These are phyloP conservation scores for Ceratoteleas bidentatus DNA, from an alignment of 1,140 invertebrate species.

Conservation along the genomic window DNA sequence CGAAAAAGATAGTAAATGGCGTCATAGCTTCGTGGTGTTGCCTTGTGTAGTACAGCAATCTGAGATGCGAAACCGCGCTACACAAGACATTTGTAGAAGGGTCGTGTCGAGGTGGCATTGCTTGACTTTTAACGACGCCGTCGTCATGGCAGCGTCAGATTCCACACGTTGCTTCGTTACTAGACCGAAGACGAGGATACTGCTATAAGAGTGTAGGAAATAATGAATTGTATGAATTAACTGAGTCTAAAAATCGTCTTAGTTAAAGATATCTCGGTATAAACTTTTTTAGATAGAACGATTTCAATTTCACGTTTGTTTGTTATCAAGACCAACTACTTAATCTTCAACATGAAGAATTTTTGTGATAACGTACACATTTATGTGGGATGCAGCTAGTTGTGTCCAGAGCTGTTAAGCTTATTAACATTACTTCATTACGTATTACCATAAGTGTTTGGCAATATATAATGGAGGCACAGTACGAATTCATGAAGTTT, in stretches of 20 bases:
- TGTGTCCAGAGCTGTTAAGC: too few relatives aligned
- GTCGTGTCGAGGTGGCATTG: slow-evolving; percentile 26
- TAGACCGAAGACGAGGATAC: slow-evolving; percentile 38
- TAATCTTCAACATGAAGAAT: too few relatives aligned
- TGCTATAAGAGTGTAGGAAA: slow-evolving; percentile 50
- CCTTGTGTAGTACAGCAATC: slow-evolving; percentile 35
- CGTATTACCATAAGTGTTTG: too few relatives aligned
- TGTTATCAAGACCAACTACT: too few relatives aligned
- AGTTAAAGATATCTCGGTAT: slow-evolving; percentile 32
- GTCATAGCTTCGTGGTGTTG: slow-evolving; percentile 18
- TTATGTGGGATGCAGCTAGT: too few relatives aligned
- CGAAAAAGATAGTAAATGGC: slow-evolving; percentile 13
- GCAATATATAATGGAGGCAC: too few relatives aligned
- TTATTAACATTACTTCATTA: too few relatives aligned
- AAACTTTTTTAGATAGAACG: slow-evolving; percentile 27
- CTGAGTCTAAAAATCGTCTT: slow-evolving; percentile 34
- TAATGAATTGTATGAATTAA: slow-evolving; percentile 62
- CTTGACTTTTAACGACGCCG: slow-evolving; percentile 57
- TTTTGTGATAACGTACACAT: too few relatives aligned
- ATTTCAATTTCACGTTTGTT: slow-evolving; percentile 9
- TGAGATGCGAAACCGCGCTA: slow-evolving; percentile 5
- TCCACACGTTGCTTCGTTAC: slow-evolving; percentile 53
- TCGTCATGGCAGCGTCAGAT: slow-evolving; percentile 57
- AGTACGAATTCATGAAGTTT: too few relatives aligned
- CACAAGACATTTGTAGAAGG: slow-evolving; percentile 57